Conservation (phyloP, 2,797 vertebrate species). For the Lagocephalus sceleratus region DNA sequence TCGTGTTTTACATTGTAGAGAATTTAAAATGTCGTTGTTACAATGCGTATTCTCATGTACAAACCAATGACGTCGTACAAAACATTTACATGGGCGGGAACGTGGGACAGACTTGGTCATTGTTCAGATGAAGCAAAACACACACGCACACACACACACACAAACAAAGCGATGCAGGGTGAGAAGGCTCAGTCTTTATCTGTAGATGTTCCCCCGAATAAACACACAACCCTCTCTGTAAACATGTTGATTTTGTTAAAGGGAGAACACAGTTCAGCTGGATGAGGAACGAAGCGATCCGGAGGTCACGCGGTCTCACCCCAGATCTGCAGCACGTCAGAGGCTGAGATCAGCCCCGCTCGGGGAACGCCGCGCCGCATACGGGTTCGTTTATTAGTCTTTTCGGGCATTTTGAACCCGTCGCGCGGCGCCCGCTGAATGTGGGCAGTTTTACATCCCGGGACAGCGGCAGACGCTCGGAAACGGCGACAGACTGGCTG, state of each 20-base stretch:
- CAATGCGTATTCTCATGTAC: conserved; percentile 69
- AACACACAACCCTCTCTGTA: conserved; percentile 2
- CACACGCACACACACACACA: conserved; percentile 16
- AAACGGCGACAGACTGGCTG: too few species aligned
- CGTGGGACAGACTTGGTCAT: conserved; percentile 8
- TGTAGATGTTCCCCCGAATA: not conserved
- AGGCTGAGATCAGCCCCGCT: conserved; percentile 52
- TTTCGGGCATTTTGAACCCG: too few species aligned
- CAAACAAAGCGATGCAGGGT: conserved; percentile 2
- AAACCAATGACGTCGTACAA: conserved; percentile 76
- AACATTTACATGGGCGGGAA: conserved; percentile 57
- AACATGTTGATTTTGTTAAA: conserved; percentile 18
- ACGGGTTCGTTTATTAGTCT: too few species aligned
- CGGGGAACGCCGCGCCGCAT: too few species aligned
- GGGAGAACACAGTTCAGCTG: not conserved
- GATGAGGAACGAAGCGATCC: conserved; percentile 12
- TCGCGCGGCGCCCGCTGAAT: too few species aligned
- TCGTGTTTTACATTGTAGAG: conserved; percentile 50
- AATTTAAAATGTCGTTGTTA: conserved; percentile 56
- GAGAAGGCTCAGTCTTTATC: conserved; percentile 10
- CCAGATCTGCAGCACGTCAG: too few species aligned
- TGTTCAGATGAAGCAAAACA: conserved; percentile 12
- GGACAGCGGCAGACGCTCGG: too few species aligned
- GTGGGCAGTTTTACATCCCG: too few species aligned
- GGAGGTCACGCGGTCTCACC: too few species aligned